Evolutionary conservation across 2,797 vertebrate genomes (phyloP), one percentile per base, ranked within the genome.

Genomic region (Cuniculus paca): DNA sequence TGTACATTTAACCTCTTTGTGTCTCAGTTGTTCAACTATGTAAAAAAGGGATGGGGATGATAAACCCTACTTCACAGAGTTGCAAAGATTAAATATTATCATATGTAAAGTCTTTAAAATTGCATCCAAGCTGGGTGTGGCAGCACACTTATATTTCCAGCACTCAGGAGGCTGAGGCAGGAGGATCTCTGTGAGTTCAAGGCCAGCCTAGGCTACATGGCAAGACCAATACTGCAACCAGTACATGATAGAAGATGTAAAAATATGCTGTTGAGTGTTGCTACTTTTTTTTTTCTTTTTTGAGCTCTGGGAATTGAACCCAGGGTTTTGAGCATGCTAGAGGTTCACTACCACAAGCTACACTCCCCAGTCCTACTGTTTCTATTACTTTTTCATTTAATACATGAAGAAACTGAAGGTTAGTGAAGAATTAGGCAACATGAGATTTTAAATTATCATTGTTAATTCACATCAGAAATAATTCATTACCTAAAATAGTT

Each of bases 21-120:
- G 12, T 28, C 68, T 72, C 42, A 31, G 77, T n/a, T 97, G 54
- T 19, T 95, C 82, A 75, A 36, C 78, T 90, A 36, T 72, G 36
- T 70, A 81, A 95, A 90, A 77, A 22, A 74, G 16, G 20, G 13
- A 28, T 88, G 36, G 19, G 61, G 12, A 87, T 52, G 26, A 81
- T 36, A 61, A 52, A 4, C 28, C 54, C 68, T 63, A 24, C 36
- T 58, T 42, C 17, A 50, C 56, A 90, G 45, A n/a, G 31, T 31
- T 63, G 52, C 39, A 14, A 94, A 87, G n/a, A 81, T 48, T 61
- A 50, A 91, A 79, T n/a, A 7, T 68, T 74, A 61, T 26, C 10
- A n/a, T 68, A n/a, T 45, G 14, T 13, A 34, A 81, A 89, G 31
- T 75, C 22, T 91, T 90, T 70, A 86, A 52, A 77, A 52, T 14